A percentile compares a stretch with the other conserved stretches of the same genome.
Conservation (phyloP, 2,113 vertebrate species). For the Gallinago undulata region DNA sequence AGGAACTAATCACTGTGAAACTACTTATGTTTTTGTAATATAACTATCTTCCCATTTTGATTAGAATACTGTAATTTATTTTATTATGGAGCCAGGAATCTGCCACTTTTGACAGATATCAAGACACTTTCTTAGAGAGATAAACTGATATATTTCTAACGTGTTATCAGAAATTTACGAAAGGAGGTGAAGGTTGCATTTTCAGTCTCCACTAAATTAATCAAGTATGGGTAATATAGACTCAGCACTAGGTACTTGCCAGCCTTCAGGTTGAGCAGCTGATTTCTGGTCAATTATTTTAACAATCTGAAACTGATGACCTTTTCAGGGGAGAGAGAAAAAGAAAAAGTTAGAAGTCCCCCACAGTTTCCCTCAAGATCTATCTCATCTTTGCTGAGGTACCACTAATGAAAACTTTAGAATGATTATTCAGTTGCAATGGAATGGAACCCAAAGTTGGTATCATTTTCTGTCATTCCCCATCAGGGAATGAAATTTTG, state of each 20-base stretch:
- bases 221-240: not conserved
- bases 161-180: not conserved
- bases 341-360: not conserved
- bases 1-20: not conserved
- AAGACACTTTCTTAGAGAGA: not conserved
- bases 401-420: not conserved
- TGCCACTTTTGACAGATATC: not conserved
- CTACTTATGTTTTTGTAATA: rapidly evolving
- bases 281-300: not conserved
- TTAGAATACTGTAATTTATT: not conserved
- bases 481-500: not conserved
- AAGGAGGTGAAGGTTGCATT: not conserved
- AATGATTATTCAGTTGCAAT: not conserved
- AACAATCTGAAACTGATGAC: not conserved
- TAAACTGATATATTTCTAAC: not conserved
- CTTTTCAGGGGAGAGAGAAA: rapidly evolving
- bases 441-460: not conserved
- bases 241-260: not conserved
- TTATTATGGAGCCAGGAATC: not conserved
- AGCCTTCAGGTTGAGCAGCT: not conserved
- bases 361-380: not conserved
- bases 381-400: not conserved
- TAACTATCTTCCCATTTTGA: not conserved
- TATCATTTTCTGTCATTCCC: not conserved
- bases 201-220: not conserved